Percentiles rank a stretch among this genome's conserved stretches.
These are phyloP conservation scores for Synanthedon vespiformis DNA, from an alignment of 2,888 invertebrate genomes.

Conservation along the genomic window DNA sequence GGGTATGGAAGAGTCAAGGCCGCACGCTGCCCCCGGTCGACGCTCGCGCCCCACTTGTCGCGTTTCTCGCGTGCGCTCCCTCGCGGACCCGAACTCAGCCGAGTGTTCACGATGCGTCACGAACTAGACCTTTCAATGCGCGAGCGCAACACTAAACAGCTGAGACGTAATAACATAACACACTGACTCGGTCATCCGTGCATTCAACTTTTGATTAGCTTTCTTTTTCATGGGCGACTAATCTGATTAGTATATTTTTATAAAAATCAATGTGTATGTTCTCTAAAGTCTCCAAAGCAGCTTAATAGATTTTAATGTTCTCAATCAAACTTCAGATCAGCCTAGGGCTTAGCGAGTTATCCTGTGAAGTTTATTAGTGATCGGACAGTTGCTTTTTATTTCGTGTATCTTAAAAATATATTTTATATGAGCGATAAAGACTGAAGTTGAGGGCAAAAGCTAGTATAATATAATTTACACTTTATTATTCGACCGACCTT, in stretches of 20 bases:
- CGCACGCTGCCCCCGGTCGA: slow-evolving; percentile 82
- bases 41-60: slow-evolving; percentile 74
- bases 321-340: too few relatives aligned
- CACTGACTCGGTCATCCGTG: slow-evolving; percentile 71
- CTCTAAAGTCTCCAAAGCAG: too few relatives aligned
- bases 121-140: slow-evolving; percentile 63
- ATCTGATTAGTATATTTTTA: slow-evolving; percentile 7
- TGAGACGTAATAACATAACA: slow-evolving; percentile 69
- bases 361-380: too few relatives aligned
- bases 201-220: slow-evolving; percentile 70
- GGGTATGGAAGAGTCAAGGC: slow-evolving; percentile 74
- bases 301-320: too few relatives aligned
- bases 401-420: not conserved
- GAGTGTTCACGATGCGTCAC: slow-evolving; percentile 44
- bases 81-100: slow-evolving; percentile 37
- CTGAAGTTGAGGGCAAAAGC: too few relatives aligned
- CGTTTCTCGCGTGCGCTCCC: slow-evolving; percentile 41
- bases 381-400: not conserved
- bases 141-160: slow-evolving; percentile 65
- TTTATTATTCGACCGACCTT: too few relatives aligned
- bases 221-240: slow-evolving; percentile 57
- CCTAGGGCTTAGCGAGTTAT: too few relatives aligned
- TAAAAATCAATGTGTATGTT: too few relatives aligned
- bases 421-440: too few relatives aligned
- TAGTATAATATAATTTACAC: too few relatives aligned